Conservation (phyloP, 2,888 invertebrate genomes). For the Hydroisotoma schaefferi region DNA sequence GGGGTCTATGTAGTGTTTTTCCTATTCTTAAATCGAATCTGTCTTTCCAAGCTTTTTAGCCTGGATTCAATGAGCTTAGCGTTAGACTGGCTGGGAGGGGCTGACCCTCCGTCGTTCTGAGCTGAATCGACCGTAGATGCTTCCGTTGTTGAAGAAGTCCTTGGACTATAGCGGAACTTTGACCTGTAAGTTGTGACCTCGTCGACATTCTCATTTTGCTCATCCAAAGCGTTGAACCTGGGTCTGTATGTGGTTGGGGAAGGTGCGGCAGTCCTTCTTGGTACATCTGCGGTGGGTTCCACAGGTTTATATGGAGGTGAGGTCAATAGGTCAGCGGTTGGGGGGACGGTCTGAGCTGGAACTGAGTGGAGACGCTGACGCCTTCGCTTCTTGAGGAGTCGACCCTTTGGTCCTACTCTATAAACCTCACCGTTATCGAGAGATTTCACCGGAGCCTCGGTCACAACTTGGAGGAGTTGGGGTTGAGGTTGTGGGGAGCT, state of each 20-base stretch:
- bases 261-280: neutral
- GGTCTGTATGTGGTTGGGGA: slow-evolving; percentile 1
- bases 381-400: slow-evolving; percentile 11
- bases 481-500: slow-evolving; percentile 3
- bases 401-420: slow-evolving; percentile 4
- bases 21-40: slow-evolving; percentile 6
- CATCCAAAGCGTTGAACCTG: neutral
- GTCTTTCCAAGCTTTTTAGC: slow-evolving; percentile 1
- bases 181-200: neutral
- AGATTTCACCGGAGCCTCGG: neutral
- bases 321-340: neutral
- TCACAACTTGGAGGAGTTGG: neutral
- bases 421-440: neutral
- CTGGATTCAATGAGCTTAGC: neutral
- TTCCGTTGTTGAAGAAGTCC: neutral
- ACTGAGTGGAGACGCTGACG: neutral
- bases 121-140: neutral
- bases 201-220: neutral
- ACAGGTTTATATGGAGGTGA: neutral
- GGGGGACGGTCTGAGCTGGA: neutral
- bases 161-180: slow-evolving; percentile 3
- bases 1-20: neutral
- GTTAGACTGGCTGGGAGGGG: neutral
- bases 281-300: neutral
- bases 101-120: too few relatives aligned